Evolutionary conservation across 37 sponge, comb jelly and placozoan genomes (phyloP).

Genomic region (Axinella damicornis): DNA sequence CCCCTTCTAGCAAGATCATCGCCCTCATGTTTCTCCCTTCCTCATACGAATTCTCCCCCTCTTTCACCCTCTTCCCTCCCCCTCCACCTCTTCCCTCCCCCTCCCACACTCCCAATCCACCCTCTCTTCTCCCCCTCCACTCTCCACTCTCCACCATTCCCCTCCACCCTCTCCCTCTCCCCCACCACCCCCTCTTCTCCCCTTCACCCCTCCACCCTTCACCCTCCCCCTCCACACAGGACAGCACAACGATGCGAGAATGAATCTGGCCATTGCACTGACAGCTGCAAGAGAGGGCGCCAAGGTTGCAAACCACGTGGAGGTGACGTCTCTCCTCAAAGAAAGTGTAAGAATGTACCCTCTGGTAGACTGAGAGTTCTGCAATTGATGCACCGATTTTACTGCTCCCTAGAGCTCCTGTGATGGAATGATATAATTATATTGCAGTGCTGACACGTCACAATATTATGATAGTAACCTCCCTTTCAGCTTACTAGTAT

Average conservation of each 20-base stretch:
- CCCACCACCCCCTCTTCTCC: background rate
- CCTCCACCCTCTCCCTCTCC: background rate
- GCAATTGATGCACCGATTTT: too few species aligned
- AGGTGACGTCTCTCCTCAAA: constrained; percentile 69
- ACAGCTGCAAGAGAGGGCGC: constrained; percentile 96
- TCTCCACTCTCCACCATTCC: background rate
- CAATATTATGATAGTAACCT: too few species aligned
- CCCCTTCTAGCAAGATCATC: background rate
- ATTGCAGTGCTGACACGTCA: too few species aligned
- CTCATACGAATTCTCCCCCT: too few species aligned
- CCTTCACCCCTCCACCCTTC: constrained; percentile 3
- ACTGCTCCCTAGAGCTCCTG: too few species aligned
- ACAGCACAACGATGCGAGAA: constrained; percentile 98
- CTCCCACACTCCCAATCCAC: background rate
- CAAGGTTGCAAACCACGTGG: constrained; percentile 87
- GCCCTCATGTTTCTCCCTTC: background rate
- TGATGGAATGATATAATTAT: too few species aligned
- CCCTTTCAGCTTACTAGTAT: too few species aligned
- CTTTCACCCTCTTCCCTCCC: background rate
- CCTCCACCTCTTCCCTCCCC: background rate
- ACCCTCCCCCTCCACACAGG: constrained; percentile 45
- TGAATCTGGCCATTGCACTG: constrained; percentile 93
- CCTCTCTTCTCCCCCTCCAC: background rate
- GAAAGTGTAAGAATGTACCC: constrained; percentile 17
- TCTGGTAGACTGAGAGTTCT: too few species aligned